A percentile compares a stretch with the other conserved stretches of the same genome.
phyloP scores from a whole-genome alignment of 1,140 invertebrate genomes.

The Bicyclus anynana region DNA sequence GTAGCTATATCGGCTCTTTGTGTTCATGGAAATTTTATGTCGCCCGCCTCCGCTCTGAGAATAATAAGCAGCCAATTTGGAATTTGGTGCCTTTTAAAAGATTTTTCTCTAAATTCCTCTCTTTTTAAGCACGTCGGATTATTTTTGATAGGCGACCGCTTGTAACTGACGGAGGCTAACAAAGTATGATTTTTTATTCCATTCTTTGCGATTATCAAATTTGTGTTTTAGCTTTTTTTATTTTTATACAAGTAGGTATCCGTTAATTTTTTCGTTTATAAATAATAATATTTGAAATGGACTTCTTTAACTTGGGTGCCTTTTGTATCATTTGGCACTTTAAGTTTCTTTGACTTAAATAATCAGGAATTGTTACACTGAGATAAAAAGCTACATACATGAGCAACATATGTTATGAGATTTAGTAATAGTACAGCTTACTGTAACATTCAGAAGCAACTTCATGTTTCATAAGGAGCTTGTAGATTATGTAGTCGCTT shows the following conservation, averaged over 20 bases:
- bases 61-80: conserved; percentile 46
- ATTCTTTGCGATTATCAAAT: conserved; percentile 5
- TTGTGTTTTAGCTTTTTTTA: not conserved
- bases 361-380: no score
- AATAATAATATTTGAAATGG: no score
- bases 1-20: conserved; percentile 48
- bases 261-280: not conserved
- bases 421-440: no score
- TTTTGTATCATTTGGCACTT: no score
- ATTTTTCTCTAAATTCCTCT: conserved; percentile 5
- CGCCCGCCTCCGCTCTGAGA: conserved; percentile 27
- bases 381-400: no score
- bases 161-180: conserved; percentile 12
- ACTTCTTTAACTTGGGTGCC: no score
- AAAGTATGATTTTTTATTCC: not conserved
- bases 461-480: no score
- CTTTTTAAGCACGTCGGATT: conserved; percentile 4
- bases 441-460: no score
- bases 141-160: not conserved
- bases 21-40: conserved; percentile 50
- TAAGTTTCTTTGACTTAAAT: no score
- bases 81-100: conserved; percentile 28
- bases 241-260: not conserved
- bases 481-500: no score
- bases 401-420: no score